Evolutionary conservation across 2,113 vertebrate species (phyloP).

Genomic region (Ursus arctos): DNA sequence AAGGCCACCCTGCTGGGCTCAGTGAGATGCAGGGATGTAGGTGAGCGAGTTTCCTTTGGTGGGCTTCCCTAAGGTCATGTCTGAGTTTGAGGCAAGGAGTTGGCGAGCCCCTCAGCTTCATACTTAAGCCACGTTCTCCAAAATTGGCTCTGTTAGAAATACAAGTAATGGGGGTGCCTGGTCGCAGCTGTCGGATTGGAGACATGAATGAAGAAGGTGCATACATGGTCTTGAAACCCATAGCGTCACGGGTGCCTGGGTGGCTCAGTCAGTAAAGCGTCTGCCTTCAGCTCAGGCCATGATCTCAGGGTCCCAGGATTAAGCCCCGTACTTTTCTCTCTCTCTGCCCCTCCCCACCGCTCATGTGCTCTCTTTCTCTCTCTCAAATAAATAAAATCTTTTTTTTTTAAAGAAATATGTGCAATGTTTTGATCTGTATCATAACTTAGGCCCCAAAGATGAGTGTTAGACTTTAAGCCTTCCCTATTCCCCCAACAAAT

Average conservation of each 20-base stretch:
- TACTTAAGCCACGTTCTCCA: background rate
- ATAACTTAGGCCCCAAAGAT: background rate
- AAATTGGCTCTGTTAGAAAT: background rate
- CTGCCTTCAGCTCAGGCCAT: background rate
- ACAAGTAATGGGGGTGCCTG: accelerated
- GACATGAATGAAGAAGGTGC: background rate
- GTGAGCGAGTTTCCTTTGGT: background rate
- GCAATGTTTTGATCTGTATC: background rate
- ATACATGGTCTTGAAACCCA: background rate
- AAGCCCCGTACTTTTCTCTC: background rate
- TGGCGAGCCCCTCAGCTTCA: background rate
- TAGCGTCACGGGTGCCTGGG: background rate
- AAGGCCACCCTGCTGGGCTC: accelerated
- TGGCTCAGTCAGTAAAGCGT: background rate
- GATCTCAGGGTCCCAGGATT: background rate
- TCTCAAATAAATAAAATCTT: no score
- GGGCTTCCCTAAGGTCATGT: background rate
- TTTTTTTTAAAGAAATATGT: background rate
- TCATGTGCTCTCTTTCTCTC: no score
- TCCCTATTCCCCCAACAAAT: background rate
- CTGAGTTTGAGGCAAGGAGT: background rate
- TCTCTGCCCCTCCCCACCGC: background rate
- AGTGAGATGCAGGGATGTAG: background rate
- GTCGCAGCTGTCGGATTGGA: background rate
- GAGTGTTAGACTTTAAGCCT: background rate